Conservation (phyloP, 2,113 vertebrate species). For the Diphyllodes magnificus region DNA sequence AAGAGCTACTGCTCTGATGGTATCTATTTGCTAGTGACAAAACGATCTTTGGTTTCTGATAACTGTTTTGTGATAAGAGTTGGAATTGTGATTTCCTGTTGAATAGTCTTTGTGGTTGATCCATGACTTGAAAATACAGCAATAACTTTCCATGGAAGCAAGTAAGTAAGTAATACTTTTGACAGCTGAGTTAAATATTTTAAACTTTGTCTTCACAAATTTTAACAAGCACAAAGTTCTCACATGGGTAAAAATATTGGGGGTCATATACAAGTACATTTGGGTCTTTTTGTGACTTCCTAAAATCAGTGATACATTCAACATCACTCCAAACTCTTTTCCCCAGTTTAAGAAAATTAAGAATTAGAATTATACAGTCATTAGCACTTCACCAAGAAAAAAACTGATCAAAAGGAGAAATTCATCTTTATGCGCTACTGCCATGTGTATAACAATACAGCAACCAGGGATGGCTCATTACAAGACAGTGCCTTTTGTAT, state of each 20-base stretch:
- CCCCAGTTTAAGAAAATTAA: not conserved
- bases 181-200: not conserved
- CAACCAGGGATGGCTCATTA: not conserved
- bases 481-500: not conserved
- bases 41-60: not conserved
- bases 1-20: not conserved
- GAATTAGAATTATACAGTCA: not conserved
- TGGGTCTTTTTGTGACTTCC: not conserved
- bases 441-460: not conserved
- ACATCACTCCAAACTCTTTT: not conserved
- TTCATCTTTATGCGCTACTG: not conserved
- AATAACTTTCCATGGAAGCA: not conserved
- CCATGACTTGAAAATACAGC: not conserved
- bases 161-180: not conserved
- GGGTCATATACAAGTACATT: not conserved
- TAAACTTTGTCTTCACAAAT: not conserved
- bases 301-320: not conserved
- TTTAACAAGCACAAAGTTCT: not conserved
- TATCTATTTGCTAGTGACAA: not conserved
- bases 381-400: not conserved
- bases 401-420: not conserved
- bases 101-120: not conserved
- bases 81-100: not conserved
- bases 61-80: not conserved
- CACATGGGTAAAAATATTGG: accelerated